Evolutionary conservation across 2,888 invertebrate genomes (phyloP), one percentile per base, ranked within the genome.

Genomic region (Gasteruption jaculator): DNA sequence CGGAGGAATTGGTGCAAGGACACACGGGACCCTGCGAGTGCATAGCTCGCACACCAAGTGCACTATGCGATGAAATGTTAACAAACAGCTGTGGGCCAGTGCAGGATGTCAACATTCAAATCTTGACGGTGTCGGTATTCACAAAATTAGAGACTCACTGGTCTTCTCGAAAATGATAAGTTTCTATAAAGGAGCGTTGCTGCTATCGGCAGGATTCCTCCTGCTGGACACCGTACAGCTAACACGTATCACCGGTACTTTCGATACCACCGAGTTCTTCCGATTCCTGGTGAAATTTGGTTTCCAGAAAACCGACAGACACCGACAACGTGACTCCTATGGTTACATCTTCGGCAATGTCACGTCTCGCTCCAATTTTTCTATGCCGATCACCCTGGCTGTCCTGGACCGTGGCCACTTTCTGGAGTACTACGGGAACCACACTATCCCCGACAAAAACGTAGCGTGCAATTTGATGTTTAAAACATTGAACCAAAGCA

Each of bases 311-410:
- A 94, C 95, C 10, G 91, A 92, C 70, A 79, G 84, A 29, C 86
- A 91, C 69, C 83, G 85, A 56, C 82, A 84, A 60, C 85, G 83
- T 56, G 85, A 89, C 62, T 91, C 93, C 52, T 86, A 87, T 72
- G 96, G 96, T 33, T 96, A 91, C 71, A 91, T 97, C 58, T 97
- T 91, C 69, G 97, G 97, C 10, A 96, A 96, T 71, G 82, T 96
- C 32, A 91, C 94, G 18, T 80, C 89, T 0, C 77, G 74, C 50
- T 74, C 77, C 32, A 75, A 79, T 41, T 82, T 85, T 58, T 76
- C 78, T 43, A 77, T 77, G 50, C 82, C 82, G 8, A 77, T 88
- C 24, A 91, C 91, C 11, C 80, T 95, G 52, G 91, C 91, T n/a
- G 89, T 95, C 8, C 76, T 95, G 52, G 92, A 94, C 68, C 83